Percentiles rank a stretch among this genome's conserved stretches.
These are phyloP conservation scores for Cistogaster globosa DNA, from an alignment of 2,888 invertebrate species.

Conservation along the genomic window DNA sequence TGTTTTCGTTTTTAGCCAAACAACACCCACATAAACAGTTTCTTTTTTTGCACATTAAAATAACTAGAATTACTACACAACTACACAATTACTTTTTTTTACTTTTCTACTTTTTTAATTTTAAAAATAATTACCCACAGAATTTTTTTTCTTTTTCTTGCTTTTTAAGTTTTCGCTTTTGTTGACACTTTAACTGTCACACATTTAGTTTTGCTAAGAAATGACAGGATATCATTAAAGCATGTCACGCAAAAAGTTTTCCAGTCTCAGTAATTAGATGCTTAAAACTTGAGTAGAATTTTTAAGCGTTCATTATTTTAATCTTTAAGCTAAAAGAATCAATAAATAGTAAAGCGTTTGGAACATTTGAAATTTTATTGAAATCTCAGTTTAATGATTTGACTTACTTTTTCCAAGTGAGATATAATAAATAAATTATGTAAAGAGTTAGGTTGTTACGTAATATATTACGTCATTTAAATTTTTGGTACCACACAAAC, in stretches of 20 bases:
- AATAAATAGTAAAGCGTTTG: not conserved
- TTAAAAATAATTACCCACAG: constrained; percentile 13
- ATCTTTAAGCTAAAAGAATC: not conserved
- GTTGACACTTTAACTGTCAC: constrained; percentile 15
- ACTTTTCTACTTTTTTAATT: not conserved
- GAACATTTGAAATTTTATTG: not conserved
- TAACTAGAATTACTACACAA: constrained; percentile 32
- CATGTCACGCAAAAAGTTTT: constrained; percentile 14
- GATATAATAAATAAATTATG: too few relatives aligned
- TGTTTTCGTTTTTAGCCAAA: constrained; percentile 43
- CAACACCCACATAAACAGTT: constrained; percentile 49
- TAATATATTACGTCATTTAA: too few relatives aligned
- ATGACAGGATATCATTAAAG: constrained; percentile 34
- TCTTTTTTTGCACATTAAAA: constrained; percentile 6
- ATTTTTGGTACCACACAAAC: too few relatives aligned
- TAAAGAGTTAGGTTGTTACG: too few relatives aligned
- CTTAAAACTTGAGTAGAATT: not conserved
- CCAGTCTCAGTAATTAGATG: not conserved
- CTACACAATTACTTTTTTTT: not conserved
- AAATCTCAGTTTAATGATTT: not conserved
- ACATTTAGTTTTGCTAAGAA: constrained; percentile 6
- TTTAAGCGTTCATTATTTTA: not conserved
- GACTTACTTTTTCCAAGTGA: too few relatives aligned
- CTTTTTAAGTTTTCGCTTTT: constrained; percentile 29
- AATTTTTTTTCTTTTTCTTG: not conserved